Evolutionary conservation across 2,888 invertebrate species (phyloP).

Genomic region (Andrena trimmerana): DNA sequence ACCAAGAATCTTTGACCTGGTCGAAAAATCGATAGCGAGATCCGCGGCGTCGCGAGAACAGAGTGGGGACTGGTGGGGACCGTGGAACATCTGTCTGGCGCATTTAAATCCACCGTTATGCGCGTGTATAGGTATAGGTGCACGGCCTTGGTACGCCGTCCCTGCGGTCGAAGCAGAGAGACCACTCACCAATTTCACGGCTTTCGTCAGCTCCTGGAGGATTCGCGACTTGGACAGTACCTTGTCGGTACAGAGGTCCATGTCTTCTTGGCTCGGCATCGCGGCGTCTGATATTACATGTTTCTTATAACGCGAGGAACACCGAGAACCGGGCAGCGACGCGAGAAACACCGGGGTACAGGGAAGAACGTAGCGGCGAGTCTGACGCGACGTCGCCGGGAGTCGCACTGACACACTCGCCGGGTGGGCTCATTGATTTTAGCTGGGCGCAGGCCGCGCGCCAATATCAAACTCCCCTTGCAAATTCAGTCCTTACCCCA

Average conservation of each 20-base stretch:
- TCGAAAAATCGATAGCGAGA: background rate
- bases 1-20: background rate
- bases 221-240: slow-evolving; percentile 83
- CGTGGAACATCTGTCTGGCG: background rate
- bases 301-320: slow-evolving; percentile 53
- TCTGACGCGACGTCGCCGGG: slow-evolving; percentile 61
- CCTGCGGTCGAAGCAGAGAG: slow-evolving; percentile 51
- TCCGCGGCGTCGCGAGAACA: background rate
- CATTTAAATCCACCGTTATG: slow-evolving; percentile 32
- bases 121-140: slow-evolving; percentile 30
- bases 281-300: slow-evolving; percentile 73
- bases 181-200: slow-evolving; percentile 83
- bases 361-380: slow-evolving; percentile 31
- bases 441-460: slow-evolving; percentile 76
- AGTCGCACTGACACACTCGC: slow-evolving; percentile 71
- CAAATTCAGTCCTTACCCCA: background rate
- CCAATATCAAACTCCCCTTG: slow-evolving; percentile 56
- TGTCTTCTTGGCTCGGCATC: slow-evolving; percentile 82
- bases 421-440: slow-evolving; percentile 81
- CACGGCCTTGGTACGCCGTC: slow-evolving; percentile 57
- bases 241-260: slow-evolving; percentile 84
- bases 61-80: background rate
- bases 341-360: slow-evolving; percentile 29
- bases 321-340: slow-evolving; percentile 30
- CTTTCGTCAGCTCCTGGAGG: slow-evolving; percentile 83